phyloP scores from a whole-genome alignment of 2,113 vertebrate species.

The Morone chrysops region DNA sequence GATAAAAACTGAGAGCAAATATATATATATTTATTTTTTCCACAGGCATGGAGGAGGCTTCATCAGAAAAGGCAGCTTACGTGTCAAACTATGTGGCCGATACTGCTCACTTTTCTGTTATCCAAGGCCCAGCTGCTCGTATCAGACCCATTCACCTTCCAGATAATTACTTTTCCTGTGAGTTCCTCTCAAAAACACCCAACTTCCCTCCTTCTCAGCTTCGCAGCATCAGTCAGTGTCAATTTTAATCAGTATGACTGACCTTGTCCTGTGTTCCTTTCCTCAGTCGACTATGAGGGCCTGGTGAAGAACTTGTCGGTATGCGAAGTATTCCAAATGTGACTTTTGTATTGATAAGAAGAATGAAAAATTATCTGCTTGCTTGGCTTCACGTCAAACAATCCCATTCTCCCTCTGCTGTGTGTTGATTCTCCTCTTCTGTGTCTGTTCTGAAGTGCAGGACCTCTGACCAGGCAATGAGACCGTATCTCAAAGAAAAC shows the following conservation, averaged over 20 bases:
- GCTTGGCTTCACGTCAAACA: conserved; percentile 67
- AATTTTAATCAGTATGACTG: background rate
- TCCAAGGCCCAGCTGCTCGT: conserved; percentile 89
- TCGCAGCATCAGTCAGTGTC: conserved; percentile 6
- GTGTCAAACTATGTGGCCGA: conserved; percentile 86
- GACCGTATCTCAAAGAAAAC: conserved; percentile 91
- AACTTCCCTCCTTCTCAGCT: background rate
- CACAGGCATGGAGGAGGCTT: conserved; percentile 94
- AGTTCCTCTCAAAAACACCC: conserved; percentile 72
- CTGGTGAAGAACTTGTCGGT: conserved; percentile 94
- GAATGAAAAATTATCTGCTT: conserved; percentile 69
- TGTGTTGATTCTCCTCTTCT: conserved; percentile 57
- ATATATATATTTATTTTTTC: conserved; percentile 11
- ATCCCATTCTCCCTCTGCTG: conserved; percentile 19
- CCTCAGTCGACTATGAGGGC: conserved; percentile 92
- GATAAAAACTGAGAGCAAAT: background rate
- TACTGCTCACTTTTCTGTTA: conserved; percentile 85
- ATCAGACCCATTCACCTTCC: conserved; percentile 87
- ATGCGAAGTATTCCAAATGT: conserved; percentile 81
- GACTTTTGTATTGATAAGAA: conserved; percentile 66
- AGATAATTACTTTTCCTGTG: conserved; percentile 88
- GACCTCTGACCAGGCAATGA: conserved; percentile 89
- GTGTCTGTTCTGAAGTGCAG: conserved; percentile 87
- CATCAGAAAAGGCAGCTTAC: conserved; percentile 83
- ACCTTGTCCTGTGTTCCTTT: conserved; percentile 44